Conservation (phyloP, 1,140 invertebrate genomes). For the Drosophila neocordata region DNA sequence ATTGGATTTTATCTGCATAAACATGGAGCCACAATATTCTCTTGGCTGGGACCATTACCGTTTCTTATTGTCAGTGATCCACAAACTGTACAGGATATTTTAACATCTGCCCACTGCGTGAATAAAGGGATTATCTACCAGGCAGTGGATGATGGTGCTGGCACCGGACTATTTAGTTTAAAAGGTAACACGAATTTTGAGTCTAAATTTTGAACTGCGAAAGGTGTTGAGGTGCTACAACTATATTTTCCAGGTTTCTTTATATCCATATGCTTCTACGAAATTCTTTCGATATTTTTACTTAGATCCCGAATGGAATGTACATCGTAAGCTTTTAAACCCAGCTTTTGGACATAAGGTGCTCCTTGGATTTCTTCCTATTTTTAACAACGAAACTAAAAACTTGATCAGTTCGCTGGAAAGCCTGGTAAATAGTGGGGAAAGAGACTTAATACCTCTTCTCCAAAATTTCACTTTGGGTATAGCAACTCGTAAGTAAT, state of each 20-base stretch:
- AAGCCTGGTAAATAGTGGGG: slow-evolving; percentile 25
- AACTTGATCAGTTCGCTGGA: slow-evolving; percentile 47
- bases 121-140: slow-evolving; percentile 75
- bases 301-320: slow-evolving; percentile 70
- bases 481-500: slow-evolving; percentile 68
- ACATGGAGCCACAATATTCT: slow-evolving; percentile 57
- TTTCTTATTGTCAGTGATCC: slow-evolving; percentile 70
- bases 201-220: no score
- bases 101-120: slow-evolving; percentile 71
- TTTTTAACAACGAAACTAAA: slow-evolving; percentile 63
- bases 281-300: no score
- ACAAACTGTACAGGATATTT: slow-evolving; percentile 66
- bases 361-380: slow-evolving; percentile 65
- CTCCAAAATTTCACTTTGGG: slow-evolving; percentile 63
- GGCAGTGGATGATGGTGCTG: slow-evolving; percentile 66
- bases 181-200: slow-evolving; percentile 46
- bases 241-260: no score
- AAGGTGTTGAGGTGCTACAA: no score
- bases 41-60: slow-evolving; percentile 73
- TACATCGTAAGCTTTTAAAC: slow-evolving; percentile 69
- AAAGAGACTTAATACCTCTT: slow-evolving; percentile 54
- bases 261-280: no score
- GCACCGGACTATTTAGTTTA: slow-evolving; percentile 66
- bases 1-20: slow-evolving; percentile 53
- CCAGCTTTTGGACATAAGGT: slow-evolving; percentile 74